phyloP scores from a whole-genome alignment of 2,797 vertebrate species.

The Sphenopsis melanotis region DNA sequence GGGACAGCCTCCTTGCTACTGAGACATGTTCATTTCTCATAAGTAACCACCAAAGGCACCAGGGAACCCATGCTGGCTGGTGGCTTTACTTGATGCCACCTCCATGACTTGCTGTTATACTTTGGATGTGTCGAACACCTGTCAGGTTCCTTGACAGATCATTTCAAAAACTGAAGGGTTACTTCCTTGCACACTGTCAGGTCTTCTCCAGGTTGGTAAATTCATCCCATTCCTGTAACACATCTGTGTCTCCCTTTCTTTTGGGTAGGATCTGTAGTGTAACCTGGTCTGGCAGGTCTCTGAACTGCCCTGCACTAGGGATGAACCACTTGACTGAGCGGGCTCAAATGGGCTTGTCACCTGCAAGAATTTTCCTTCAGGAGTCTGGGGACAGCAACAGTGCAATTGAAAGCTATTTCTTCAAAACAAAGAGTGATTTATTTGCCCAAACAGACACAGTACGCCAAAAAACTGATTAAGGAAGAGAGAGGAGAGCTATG shows the following conservation, averaged over 20 bases:
- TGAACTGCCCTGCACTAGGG: neutral
- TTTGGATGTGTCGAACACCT: neutral
- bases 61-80: neutral
- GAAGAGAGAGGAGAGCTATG: neutral
- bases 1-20: neutral
- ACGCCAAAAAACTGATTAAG: neutral
- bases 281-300: neutral
- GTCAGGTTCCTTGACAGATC: neutral
- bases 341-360: neutral
- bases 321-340: neutral
- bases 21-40: neutral
- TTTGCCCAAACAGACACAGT: neutral
- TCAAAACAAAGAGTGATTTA: constrained; percentile 27
- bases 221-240: neutral
- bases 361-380: neutral
- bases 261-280: neutral
- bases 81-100: neutral
- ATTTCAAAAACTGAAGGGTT: neutral
- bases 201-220: neutral
- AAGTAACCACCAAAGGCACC: neutral
- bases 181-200: neutral
- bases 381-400: neutral
- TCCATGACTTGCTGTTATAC: neutral
- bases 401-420: neutral
- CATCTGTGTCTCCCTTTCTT: neutral